phyloP scores from a whole-genome alignment of 2,797 vertebrate species.

The Arremon aurantiirostris region DNA sequence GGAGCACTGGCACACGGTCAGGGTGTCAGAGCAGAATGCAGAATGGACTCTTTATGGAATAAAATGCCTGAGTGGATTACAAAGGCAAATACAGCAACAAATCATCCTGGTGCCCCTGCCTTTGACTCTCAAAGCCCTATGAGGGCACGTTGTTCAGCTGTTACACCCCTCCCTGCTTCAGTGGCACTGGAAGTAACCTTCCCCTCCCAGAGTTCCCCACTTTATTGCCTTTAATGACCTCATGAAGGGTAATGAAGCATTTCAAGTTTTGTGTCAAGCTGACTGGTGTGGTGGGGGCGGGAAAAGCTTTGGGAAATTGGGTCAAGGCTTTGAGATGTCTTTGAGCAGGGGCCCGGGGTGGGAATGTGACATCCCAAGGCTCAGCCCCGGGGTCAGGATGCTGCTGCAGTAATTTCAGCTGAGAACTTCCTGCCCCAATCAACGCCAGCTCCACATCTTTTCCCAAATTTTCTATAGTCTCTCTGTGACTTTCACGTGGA shows the following conservation, averaged over 20 bases:
- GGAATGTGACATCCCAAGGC: neutral
- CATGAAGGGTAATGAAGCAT: neutral
- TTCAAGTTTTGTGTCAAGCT: neutral
- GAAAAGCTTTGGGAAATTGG: neutral
- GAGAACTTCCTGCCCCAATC: neutral
- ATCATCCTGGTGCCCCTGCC: neutral
- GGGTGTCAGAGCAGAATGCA: neutral
- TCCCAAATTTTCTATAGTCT: neutral
- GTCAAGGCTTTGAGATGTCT: neutral
- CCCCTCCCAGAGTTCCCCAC: neutral
- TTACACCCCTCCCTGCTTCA: neutral
- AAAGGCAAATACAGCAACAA: neutral
- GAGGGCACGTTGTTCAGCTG: neutral
- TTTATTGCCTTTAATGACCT: constrained; percentile 16
- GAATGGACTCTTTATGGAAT: neutral
- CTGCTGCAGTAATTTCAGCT: neutral
- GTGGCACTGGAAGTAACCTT: neutral
- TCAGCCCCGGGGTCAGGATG: neutral
- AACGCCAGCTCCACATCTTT: neutral
- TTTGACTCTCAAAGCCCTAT: neutral
- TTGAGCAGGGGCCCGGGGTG: neutral
- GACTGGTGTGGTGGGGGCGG: neutral
- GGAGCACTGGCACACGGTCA: neutral
- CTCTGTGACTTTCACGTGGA: neutral
- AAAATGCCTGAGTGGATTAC: neutral